Evolutionary conservation across 2,797 vertebrate genomes (phyloP), one percentile per base, ranked within the genome.

Genomic region (Okamejei kenojei): DNA sequence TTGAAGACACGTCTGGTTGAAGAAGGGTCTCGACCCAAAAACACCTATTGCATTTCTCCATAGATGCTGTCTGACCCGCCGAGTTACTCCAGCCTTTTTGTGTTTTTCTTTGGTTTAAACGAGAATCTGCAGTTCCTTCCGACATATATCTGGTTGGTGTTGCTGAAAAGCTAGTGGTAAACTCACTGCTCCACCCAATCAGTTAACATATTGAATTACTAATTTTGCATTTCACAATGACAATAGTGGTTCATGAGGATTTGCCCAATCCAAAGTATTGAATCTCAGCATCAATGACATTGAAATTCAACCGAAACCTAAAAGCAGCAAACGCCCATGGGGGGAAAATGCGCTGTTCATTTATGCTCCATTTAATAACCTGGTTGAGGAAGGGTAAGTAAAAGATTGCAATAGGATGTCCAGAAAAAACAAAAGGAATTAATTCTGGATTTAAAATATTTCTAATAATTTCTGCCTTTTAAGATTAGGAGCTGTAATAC

Each of bases 281-380:
- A 8, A n/a, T 68, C 65, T 35, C n/a, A 32, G 29, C 11, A 35
- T n/a, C 77, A 88, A 35, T 88, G n/a, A 68, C n/a, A 35, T 35
- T 21, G 84, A 88, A 65, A 68, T 35, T 35, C 63, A 68, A 88
- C 32, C 17, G 4, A 68, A 88, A 21, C 84, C 32, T 23, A 68
- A 68, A 32, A 68, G 84, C 35, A 21, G 65, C 84, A 88, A 88
- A 68, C 17, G n/a, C 58, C 23, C 1, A 26, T 68, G 61, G n/a
- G n/a, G 65, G 65, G 84, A 5, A 26, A 68, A n/a, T 68, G 15
- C 7, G 32, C 63, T 35, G 65, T 68, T 88, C 17, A 21, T 88
- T 88, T 65, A 68, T 88, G 78, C 61, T 88, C 58, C 84, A 23
- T 88, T 68, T 21, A 88, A 68, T 88, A 65, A 88, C 21, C 61